Conservation (phyloP, 2,113 vertebrate genomes). For the Eulacestoma nigropectus region DNA sequence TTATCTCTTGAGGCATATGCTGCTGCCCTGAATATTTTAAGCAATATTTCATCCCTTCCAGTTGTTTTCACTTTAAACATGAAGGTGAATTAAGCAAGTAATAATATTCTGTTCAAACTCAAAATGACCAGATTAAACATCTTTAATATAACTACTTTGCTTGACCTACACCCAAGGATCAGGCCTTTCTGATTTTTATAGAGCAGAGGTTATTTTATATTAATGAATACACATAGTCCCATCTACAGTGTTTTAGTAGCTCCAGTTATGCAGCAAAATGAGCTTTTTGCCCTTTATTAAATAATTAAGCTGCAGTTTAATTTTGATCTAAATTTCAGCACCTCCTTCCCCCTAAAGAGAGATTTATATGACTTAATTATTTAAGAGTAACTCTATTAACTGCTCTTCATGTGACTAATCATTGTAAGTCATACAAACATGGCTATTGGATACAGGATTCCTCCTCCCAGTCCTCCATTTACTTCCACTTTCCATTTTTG, state of each 20-base stretch:
- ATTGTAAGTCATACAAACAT: background rate
- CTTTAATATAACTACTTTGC: background rate
- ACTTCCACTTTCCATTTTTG: background rate
- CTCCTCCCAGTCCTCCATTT: background rate
- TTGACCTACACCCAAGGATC: background rate
- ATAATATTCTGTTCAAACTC: background rate
- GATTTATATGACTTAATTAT: background rate
- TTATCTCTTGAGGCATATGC: constrained; percentile 18
- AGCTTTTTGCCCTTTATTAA: background rate
- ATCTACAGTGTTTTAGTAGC: background rate
- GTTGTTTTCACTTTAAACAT: constrained; percentile 3
- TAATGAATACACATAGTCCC: background rate
- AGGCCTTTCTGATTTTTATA: background rate
- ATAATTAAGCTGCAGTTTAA: background rate
- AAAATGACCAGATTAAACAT: background rate
- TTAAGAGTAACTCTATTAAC: background rate
- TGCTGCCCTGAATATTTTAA: constrained; percentile 41
- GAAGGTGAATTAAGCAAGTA: background rate
- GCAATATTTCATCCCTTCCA: background rate
- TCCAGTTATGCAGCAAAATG: background rate
- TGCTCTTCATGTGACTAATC: background rate
- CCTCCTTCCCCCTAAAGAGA: background rate
- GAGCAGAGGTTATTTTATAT: background rate
- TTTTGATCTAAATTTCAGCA: background rate
- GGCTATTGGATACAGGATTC: background rate